Conservation (phyloP, 2,113 vertebrate species). For the Psittacula cyanocephala region DNA sequence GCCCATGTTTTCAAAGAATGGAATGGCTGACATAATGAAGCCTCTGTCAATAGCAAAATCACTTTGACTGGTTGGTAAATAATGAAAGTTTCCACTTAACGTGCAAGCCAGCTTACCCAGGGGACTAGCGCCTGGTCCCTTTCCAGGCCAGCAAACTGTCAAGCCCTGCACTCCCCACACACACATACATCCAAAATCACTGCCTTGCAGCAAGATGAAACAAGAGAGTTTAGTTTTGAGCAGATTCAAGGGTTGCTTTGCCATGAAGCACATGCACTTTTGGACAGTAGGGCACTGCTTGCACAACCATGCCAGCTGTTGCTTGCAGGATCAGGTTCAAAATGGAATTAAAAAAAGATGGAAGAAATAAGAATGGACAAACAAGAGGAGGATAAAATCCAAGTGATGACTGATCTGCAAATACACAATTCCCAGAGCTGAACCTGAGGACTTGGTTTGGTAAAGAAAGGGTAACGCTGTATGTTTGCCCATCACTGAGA, state of each 20-base stretch:
- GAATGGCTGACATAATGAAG: conserved; percentile 50
- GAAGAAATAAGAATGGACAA: neutral
- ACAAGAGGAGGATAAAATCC: neutral
- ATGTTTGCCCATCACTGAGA: neutral
- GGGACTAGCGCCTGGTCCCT: neutral
- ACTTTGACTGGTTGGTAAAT: conserved; percentile 49
- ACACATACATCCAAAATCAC: neutral
- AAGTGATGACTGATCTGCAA: neutral
- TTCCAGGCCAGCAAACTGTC: conserved; percentile 34
- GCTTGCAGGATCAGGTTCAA: neutral
- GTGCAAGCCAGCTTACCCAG: conserved; percentile 16
- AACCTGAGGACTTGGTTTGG: neutral
- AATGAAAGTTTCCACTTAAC: conserved; percentile 57
- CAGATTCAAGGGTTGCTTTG: neutral
- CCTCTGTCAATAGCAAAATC: conserved; percentile 62
- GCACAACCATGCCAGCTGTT: neutral
- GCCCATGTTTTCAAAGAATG: conserved; percentile 45
- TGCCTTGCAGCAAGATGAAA: neutral
- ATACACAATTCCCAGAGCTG: neutral
- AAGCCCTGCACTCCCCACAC: neutral
- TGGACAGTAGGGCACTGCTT: neutral
- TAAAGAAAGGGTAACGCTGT: neutral
- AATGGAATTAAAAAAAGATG: neutral
- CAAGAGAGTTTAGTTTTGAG: neutral
- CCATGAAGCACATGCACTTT: neutral